Percentiles rank a stretch among this genome's conserved stretches.
Evolutionary conservation across 2,888 invertebrate genomes (phyloP).

Genomic region (Limnephilus marmoratus): DNA sequence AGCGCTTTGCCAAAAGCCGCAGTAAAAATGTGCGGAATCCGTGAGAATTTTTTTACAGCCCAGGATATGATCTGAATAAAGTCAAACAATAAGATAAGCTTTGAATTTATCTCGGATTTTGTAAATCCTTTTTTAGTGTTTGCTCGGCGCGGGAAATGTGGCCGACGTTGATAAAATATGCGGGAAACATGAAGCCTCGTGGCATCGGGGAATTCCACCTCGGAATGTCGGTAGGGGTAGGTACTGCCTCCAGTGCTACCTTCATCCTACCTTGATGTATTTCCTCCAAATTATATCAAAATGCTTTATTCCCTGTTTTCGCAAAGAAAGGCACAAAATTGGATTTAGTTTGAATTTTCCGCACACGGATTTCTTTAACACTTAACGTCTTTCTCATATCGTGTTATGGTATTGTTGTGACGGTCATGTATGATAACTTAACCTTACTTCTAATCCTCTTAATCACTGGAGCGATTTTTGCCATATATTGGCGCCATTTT

Average conservation of each 20-base stretch:
- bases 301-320: neutral
- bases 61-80: conserved; percentile 54
- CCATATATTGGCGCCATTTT: too few species aligned
- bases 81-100: conserved; percentile 58
- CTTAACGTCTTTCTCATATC: neutral
- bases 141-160: conserved; percentile 34
- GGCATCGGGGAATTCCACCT: conserved; percentile 6
- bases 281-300: neutral
- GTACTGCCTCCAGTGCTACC: too few species aligned
- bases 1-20: conserved; percentile 42
- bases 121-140: conserved; percentile 47
- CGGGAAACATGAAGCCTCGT: conserved; percentile 7
- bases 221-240: too few species aligned
- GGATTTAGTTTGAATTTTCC: neutral
- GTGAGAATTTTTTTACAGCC: conserved; percentile 53
- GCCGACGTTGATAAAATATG: conserved; percentile 40
- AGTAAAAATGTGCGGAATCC: conserved; percentile 47
- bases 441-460: too few species aligned
- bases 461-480: too few species aligned
- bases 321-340: neutral
- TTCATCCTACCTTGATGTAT: too few species aligned
- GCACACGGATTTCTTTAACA: neutral
- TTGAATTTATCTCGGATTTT: conserved; percentile 52
- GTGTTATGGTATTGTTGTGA: neutral
- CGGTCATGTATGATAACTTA: neutral